phyloP scores from a whole-genome alignment of 2,797 vertebrate genomes.

The Nothura maculosa region DNA sequence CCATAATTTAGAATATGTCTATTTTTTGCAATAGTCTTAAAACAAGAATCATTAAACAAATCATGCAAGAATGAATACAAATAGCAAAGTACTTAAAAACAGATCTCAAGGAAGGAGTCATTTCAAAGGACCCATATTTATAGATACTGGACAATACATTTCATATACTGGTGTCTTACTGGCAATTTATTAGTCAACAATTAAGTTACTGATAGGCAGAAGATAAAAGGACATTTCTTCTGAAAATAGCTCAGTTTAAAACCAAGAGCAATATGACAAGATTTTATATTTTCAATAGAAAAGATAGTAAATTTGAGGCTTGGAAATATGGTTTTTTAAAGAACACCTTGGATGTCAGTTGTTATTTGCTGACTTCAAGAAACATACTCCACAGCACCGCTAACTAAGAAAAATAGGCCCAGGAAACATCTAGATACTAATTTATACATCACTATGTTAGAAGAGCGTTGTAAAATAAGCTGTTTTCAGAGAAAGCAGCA shows the following conservation, averaged over 20 bases:
- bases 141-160: not conserved
- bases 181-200: not conserved
- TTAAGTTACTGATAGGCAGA: not conserved
- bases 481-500: not conserved
- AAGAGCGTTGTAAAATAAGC: not conserved
- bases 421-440: not conserved
- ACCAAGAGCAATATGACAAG: not conserved
- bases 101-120: not conserved
- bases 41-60: rapidly evolving
- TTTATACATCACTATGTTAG: not conserved
- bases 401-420: not conserved
- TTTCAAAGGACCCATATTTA: not conserved
- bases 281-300: not conserved
- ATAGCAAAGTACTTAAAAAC: not conserved
- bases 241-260: not conserved
- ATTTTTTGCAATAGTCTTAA: not conserved
- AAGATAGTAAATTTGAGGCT: not conserved
- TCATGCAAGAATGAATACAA: not conserved
- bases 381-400: not conserved
- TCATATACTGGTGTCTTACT: not conserved
- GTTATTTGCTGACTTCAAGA: not conserved
- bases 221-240: not conserved
- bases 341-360: not conserved
- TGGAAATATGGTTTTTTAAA: not conserved
- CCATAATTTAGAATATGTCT: not conserved